Evolutionary conservation across 2,888 invertebrate species (phyloP).

Genomic region (Druceiella hillmani): DNA sequence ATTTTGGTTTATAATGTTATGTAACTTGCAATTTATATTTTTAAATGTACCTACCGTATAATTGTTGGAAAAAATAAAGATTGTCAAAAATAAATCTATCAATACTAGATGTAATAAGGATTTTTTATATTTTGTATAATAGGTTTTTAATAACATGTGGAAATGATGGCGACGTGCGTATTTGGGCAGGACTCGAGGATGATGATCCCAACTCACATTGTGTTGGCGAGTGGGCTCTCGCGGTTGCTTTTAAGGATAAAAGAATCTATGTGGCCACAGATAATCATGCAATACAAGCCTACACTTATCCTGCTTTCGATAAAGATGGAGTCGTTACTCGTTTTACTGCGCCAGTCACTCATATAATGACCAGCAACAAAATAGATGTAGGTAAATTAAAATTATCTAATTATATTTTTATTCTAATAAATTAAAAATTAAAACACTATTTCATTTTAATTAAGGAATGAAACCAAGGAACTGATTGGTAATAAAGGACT

Average conservation of each 20-base stretch:
- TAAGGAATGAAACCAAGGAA: no score
- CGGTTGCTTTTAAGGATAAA: constrained; percentile 64
- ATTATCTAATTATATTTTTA: background rate
- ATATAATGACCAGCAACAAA: constrained; percentile 63
- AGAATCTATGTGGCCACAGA: constrained; percentile 79
- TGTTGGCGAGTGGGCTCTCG: constrained; percentile 76
- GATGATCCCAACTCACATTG: constrained; percentile 83
- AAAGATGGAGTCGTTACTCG: constrained; percentile 81
- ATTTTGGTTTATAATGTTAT: no score
- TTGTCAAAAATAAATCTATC: constrained; percentile 5
- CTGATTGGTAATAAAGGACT: no score
- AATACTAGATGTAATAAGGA: background rate
- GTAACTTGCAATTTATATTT: no score
- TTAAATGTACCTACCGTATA: constrained; percentile 1
- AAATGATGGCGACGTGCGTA: constrained; percentile 85
- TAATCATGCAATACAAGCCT: constrained; percentile 77
- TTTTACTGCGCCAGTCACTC: constrained; percentile 84
- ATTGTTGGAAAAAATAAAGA: constrained; percentile 5
- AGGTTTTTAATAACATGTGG: constrained; percentile 78
- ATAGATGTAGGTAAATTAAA: constrained; percentile 40
- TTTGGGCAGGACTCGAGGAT: constrained; percentile 82
- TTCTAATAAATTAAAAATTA: constrained; percentile 1
- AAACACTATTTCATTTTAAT: constrained; percentile 6
- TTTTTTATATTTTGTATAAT: constrained; percentile 15
- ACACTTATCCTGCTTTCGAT: constrained; percentile 74